These are phyloP conservation scores for Aporophyla nigra DNA, from an alignment of 2,888 invertebrate species.

Conservation along the genomic window DNA sequence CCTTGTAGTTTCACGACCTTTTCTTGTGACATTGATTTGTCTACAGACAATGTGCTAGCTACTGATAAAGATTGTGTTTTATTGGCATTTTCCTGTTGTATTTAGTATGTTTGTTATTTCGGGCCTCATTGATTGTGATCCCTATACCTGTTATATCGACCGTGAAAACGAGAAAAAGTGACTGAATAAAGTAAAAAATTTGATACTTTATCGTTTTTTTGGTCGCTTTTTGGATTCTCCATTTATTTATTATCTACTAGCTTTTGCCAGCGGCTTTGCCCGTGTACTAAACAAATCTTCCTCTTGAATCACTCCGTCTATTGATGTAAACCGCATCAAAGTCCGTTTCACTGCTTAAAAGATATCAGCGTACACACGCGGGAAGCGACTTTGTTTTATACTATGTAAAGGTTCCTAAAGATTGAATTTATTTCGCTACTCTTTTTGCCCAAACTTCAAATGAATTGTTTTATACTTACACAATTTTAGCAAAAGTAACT, in stretches of 20 bases:
- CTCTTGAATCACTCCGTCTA: too few species aligned
- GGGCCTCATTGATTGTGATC: not conserved
- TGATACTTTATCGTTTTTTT: not conserved
- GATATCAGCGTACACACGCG: too few species aligned
- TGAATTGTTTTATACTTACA: not conserved
- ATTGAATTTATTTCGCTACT: not conserved
- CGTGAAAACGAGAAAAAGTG: not conserved
- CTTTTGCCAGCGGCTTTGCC: not conserved
- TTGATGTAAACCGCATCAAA: too few species aligned
- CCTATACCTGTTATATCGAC: not conserved
- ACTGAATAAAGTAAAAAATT: not conserved
- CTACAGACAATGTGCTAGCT: not conserved
- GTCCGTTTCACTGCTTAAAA: too few species aligned
- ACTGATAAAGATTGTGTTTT: not conserved
- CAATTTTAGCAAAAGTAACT: not conserved
- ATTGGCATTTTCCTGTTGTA: not conserved
- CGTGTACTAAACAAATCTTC: too few species aligned
- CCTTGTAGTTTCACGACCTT: not conserved
- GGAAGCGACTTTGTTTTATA: too few species aligned
- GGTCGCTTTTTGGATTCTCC: not conserved
- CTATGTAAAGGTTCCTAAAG: too few species aligned
- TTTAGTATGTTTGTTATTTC: constrained; percentile 7
- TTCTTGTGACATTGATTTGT: constrained; percentile 10
- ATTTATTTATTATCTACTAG: not conserved
- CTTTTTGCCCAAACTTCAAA: not conserved